Conservation (phyloP, 2,888 invertebrate genomes). For the Malthinus flaveolus region DNA sequence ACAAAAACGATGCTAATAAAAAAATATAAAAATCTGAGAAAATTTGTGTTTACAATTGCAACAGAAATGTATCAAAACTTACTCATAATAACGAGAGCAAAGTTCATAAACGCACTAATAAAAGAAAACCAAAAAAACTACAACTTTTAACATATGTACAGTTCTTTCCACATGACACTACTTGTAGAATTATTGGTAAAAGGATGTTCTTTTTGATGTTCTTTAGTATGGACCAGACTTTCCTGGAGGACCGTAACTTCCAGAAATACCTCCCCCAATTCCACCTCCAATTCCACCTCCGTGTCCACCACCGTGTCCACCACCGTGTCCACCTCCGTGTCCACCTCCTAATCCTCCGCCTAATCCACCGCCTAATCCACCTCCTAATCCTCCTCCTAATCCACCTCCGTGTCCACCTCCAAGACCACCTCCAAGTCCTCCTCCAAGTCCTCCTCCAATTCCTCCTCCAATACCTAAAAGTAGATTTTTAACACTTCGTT, state of each 20-base stretch:
- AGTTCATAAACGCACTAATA: neutral
- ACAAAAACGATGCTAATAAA: conserved; percentile 4
- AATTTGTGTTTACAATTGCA: conserved; percentile 5
- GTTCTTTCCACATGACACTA: neutral
- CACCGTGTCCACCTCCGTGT: conserved; percentile 43
- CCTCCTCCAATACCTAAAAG: conserved; percentile 37
- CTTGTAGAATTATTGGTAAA: neutral
- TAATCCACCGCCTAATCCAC: conserved; percentile 29
- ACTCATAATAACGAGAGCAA: conserved; percentile 1
- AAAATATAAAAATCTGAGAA: neutral
- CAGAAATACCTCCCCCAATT: conserved; percentile 41
- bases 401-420: conserved; percentile 51
- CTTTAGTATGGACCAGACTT: conserved; percentile 55
- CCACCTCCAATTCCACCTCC: conserved; percentile 45
- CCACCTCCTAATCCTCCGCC: conserved; percentile 36
- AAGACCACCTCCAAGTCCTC: conserved; percentile 51
- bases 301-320: conserved; percentile 54
- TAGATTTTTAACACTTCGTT: conserved; percentile 23
- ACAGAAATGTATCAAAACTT: conserved; percentile 8
- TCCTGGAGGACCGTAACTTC: conserved; percentile 54
- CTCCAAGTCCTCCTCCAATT: conserved; percentile 42
- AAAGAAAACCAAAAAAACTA: neutral
- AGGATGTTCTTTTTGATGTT: neutral
- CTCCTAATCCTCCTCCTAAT: conserved; percentile 42
- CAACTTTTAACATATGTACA: neutral